Percentiles rank a stretch among this genome's conserved stretches.
phyloP scores from a whole-genome alignment of 2,113 vertebrate species.

The Neoarius graeffei region DNA sequence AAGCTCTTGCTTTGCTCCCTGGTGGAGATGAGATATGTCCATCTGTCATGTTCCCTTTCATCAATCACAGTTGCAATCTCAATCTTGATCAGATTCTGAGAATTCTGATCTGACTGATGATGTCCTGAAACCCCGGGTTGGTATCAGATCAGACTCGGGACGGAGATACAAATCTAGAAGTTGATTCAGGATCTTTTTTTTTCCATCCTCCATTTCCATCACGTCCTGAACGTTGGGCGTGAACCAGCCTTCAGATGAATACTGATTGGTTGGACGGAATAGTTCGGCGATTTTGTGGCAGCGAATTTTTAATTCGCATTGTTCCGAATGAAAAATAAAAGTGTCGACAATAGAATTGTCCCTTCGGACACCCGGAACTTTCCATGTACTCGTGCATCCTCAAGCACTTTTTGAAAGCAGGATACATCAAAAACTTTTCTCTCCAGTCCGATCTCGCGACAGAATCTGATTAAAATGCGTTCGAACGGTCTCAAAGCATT shows the following conservation, averaged over 20 bases:
- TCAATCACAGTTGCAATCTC: not conserved
- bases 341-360: not conserved
- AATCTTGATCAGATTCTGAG: not conserved
- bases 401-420: no score
- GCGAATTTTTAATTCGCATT: not conserved
- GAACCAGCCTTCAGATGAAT: not conserved
- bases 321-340: not conserved
- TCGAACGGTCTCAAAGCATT: no score
- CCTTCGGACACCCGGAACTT: not conserved
- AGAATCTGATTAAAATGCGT: not conserved
- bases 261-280: not conserved
- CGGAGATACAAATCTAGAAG: not conserved
- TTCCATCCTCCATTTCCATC: not conserved
- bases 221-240: not conserved
- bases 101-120: not conserved
- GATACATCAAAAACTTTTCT: not conserved
- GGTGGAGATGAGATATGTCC: constrained; percentile 16
- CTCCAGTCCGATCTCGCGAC: not conserved
- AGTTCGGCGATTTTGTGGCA: not conserved
- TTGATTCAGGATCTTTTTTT: not conserved
- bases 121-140: not conserved
- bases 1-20: constrained; percentile 6
- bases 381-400: not conserved
- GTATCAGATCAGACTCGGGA: not conserved
- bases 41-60: constrained; percentile 33